phyloP scores from a whole-genome alignment of 2,113 vertebrate species.

The Macroglossus sobrinus region DNA sequence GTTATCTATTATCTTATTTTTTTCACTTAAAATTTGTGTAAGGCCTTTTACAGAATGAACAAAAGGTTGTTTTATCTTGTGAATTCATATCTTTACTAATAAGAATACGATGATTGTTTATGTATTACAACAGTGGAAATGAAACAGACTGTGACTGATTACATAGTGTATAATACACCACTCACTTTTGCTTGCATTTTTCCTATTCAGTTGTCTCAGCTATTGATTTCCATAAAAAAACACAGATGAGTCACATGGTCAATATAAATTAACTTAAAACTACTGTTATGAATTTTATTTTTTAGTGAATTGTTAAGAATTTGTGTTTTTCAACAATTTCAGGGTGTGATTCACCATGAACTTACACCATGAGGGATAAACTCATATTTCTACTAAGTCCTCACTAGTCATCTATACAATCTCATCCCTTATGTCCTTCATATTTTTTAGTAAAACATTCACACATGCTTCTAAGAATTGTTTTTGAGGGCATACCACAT shows the following conservation, averaged over 20 bases:
- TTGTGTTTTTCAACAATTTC: background rate
- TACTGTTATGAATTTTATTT: background rate
- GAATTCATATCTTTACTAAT: background rate
- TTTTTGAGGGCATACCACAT: background rate
- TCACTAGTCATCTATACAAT: background rate
- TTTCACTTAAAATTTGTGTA: background rate
- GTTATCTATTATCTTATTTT: background rate
- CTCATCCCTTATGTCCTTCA: background rate
- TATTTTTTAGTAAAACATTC: background rate
- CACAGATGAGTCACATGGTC: background rate
- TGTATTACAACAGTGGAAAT: background rate
- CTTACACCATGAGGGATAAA: background rate
- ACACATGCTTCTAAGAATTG: background rate
- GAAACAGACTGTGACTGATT: background rate
- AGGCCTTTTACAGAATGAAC: background rate
- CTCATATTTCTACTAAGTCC: background rate
- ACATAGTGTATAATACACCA: background rate
- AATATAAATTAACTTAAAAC: background rate
- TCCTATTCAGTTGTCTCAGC: background rate
- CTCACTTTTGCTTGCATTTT: background rate
- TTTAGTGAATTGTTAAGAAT: background rate
- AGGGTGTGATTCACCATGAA: background rate
- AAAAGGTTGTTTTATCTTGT: background rate
- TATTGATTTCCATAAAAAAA: background rate
- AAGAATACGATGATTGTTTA: background rate